These are phyloP conservation scores for Zaprionus kolodkinae DNA, from an alignment of 1,140 invertebrate species.

Conservation along the genomic window DNA sequence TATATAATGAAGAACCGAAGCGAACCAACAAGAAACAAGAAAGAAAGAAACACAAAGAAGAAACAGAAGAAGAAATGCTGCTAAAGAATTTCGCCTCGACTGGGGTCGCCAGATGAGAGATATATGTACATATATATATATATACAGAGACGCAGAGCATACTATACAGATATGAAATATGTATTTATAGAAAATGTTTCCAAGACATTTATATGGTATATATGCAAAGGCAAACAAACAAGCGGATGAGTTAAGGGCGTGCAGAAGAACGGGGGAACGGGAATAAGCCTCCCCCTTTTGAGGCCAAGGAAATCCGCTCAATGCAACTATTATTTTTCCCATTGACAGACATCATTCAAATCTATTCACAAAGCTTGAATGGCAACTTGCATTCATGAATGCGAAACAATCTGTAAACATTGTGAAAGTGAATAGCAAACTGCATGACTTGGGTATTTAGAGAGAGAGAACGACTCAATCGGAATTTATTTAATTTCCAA, in stretches of 20 bases:
- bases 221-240: slow-evolving; percentile 40
- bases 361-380: neutral
- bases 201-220: slow-evolving; percentile 28
- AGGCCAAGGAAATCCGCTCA: slow-evolving; percentile 44
- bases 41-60: neutral
- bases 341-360: slow-evolving; percentile 21
- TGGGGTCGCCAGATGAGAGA: slow-evolving; percentile 65
- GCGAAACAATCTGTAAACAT: neutral
- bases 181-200: slow-evolving; percentile 76
- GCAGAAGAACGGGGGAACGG: neutral
- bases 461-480: neutral
- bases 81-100: slow-evolving; percentile 77
- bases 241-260: slow-evolving; percentile 48
- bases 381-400: neutral
- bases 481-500: neutral
- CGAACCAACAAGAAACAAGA: neutral
- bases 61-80: slow-evolving; percentile 52
- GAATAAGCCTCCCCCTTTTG: slow-evolving; percentile 28
- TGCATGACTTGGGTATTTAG: neutral
- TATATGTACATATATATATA: slow-evolving; percentile 38
- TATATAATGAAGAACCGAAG: slow-evolving; percentile 13
- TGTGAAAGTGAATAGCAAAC: neutral
- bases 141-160: too few species aligned
- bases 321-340: slow-evolving; percentile 29
- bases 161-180: slow-evolving; percentile 49